A percentile compares a stretch with the other conserved stretches of the same genome.
Conservation (phyloP, 2,888 invertebrate species). For the Platycnemis pennipes region DNA sequence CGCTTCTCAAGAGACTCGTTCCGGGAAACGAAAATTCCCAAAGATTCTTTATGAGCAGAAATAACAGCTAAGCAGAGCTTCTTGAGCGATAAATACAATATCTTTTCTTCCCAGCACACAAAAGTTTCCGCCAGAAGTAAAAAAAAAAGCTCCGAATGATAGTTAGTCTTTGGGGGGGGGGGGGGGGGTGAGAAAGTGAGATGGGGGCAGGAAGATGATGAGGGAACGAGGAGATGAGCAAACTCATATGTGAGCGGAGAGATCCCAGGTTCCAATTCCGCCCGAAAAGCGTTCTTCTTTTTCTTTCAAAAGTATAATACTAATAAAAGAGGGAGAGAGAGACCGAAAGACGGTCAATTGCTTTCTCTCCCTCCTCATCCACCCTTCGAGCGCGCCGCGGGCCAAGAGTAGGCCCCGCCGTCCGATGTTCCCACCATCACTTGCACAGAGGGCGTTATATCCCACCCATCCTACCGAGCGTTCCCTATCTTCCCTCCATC, state of each 20-base stretch:
- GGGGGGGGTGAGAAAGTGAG: background rate
- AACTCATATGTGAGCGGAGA: background rate
- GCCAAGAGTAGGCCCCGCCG: constrained; percentile 52
- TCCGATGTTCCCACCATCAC: constrained; percentile 9
- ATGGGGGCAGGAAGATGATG: background rate
- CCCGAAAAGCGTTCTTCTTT: background rate
- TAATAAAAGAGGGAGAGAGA: constrained; percentile 10
- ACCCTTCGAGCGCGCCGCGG: background rate
- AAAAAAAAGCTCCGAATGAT: background rate
- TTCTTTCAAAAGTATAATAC: constrained; percentile 10
- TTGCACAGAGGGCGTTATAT: no score
- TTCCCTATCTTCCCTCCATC: background rate
- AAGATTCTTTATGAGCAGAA: background rate
- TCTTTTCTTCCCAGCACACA: background rate
- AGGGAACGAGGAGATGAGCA: constrained; percentile 9
- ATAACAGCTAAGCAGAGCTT: background rate
- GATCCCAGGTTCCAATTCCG: constrained; percentile 51
- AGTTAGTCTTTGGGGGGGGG: no score
- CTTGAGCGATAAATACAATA: background rate
- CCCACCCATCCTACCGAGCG: no score
- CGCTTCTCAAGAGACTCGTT: background rate
- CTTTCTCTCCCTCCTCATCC: background rate
- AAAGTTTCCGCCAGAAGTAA: background rate
- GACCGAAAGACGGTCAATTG: background rate
- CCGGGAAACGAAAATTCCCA: background rate